Conservation (phyloP, 2,888 invertebrate species). For the Oasisia sp. region DNA sequence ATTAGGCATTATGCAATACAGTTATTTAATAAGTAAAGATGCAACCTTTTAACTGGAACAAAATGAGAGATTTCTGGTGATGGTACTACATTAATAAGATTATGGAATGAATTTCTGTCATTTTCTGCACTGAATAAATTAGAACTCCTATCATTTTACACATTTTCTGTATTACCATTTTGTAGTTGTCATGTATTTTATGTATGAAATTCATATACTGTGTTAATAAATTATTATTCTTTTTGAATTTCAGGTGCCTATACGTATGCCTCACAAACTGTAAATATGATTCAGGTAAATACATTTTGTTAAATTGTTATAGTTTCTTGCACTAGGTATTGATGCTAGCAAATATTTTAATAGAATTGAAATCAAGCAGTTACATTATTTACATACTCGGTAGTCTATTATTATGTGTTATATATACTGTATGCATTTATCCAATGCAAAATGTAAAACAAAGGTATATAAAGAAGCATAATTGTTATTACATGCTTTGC, state of each 20-base stretch:
- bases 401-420: constrained; percentile 12
- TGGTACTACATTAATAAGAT: background rate
- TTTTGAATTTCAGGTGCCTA: constrained; percentile 50
- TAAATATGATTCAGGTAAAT: constrained; percentile 65
- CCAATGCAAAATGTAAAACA: background rate
- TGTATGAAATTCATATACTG: background rate
- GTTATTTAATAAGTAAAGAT: background rate
- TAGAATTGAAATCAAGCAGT: background rate
- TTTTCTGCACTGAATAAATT: no score
- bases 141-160: background rate
- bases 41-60: background rate
- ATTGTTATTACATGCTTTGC: background rate
- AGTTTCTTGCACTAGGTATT: background rate
- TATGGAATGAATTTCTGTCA: background rate
- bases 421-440: background rate
- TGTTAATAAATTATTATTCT: background rate
- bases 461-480: background rate
- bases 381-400: background rate
- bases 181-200: background rate
- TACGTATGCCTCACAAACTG: constrained; percentile 62
- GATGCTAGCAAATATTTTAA: background rate
- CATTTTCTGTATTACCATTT: background rate
- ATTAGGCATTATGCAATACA: background rate
- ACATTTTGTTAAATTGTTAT: constrained; percentile 23
- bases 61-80: background rate